These are phyloP conservation scores for Alligator mississippiensis DNA, from an alignment of 2,113 vertebrate genomes.

Conservation along the genomic window DNA sequence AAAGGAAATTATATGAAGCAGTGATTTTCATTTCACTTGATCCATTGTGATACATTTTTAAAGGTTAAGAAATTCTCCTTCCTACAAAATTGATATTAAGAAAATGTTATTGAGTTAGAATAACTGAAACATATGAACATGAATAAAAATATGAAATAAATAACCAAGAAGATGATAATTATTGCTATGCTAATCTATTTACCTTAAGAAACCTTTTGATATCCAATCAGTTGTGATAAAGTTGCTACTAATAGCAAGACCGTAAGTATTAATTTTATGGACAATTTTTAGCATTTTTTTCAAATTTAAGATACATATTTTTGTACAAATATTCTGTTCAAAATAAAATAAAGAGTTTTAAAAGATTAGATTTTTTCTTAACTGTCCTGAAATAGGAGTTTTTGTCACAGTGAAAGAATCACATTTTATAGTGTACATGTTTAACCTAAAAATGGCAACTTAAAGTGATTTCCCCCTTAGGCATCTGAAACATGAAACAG, in stretches of 20 bases:
- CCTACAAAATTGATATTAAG: background rate
- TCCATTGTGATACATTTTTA: background rate
- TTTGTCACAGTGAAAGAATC: background rate
- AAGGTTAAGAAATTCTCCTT: background rate
- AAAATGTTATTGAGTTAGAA: background rate
- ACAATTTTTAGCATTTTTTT: background rate
- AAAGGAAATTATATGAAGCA: background rate
- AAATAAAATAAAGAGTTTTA: background rate
- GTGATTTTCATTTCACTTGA: background rate
- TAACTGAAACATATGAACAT: background rate
- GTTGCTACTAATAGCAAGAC: background rate
- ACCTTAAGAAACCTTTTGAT: background rate
- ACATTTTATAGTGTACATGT: background rate
- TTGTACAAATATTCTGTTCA: background rate
- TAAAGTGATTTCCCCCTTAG: slow-evolving; percentile 12
- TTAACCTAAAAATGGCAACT: background rate
- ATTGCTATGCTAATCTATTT: background rate
- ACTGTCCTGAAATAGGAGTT: background rate
- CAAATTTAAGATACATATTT: background rate
- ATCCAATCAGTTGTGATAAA: background rate
- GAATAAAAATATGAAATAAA: background rate
- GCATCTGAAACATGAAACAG: background rate
- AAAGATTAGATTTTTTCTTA: rapidly evolving
- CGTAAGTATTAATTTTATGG: background rate
- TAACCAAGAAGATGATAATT: background rate